These are phyloP conservation scores for Ephialtes manifestator DNA, from an alignment of 2,888 invertebrate species.

Conservation along the genomic window DNA sequence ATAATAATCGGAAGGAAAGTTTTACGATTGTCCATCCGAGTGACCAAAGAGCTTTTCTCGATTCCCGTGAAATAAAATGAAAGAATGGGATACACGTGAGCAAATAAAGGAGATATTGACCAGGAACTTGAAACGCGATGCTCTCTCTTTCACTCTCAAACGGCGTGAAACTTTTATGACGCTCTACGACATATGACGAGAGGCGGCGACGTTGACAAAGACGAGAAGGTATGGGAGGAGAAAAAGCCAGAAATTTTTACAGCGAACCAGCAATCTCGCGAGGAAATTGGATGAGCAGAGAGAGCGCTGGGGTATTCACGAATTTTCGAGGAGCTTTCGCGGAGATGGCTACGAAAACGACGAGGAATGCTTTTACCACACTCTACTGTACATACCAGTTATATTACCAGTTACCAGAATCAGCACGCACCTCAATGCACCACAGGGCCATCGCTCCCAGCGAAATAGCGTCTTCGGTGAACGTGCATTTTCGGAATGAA, in stretches of 20 bases:
- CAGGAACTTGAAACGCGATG: not conserved
- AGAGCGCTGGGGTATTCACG: slow-evolving; percentile 10
- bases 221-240: not conserved
- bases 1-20: slow-evolving; percentile 11
- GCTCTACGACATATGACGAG: slow-evolving; percentile 13
- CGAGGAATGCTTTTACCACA: slow-evolving; percentile 32
- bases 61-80: slow-evolving; percentile 6
- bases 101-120: slow-evolving; percentile 14
- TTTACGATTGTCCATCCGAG: slow-evolving; percentile 8
- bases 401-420: slow-evolving; percentile 13
- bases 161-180: slow-evolving; percentile 29
- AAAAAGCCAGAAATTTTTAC: slow-evolving; percentile 32
- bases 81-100: slow-evolving; percentile 4
- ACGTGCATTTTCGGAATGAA: slow-evolving; percentile 45
- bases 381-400: slow-evolving; percentile 25
- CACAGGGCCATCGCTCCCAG: not conserved
- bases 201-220: slow-evolving; percentile 19
- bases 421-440: slow-evolving; percentile 21
- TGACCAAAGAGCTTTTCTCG: slow-evolving; percentile 2
- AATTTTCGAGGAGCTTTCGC: slow-evolving; percentile 23
- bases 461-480: slow-evolving; percentile 32
- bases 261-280: slow-evolving; percentile 12
- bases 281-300: slow-evolving; percentile 25
- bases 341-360: not conserved
- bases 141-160: not conserved